phyloP scores from a whole-genome alignment of 2,888 invertebrate genomes.

The Allygus modestus region DNA sequence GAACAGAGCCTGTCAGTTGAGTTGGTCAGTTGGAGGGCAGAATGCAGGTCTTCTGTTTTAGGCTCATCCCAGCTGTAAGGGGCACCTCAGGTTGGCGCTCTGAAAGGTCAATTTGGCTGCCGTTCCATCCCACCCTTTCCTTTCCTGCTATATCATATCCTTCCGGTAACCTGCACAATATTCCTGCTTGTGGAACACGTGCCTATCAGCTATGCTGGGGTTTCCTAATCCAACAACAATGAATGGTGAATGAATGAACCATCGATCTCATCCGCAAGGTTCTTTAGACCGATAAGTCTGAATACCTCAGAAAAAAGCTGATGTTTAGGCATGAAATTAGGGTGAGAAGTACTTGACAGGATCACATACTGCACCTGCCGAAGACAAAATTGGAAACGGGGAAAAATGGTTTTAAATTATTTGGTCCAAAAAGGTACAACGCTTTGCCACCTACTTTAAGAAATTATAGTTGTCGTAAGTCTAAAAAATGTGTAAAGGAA shows the following conservation, averaged over 20 bases:
- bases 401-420: not conserved
- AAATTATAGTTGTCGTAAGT: not conserved
- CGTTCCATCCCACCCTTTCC: too few species aligned
- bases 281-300: not conserved
- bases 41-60: too few species aligned
- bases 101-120: too few species aligned
- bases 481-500: not conserved
- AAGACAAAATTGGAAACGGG: not conserved
- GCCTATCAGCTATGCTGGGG: too few species aligned
- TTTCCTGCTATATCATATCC: too few species aligned
- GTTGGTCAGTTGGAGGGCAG: too few species aligned
- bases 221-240: too few species aligned
- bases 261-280: not conserved
- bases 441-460: constrained; percentile 23
- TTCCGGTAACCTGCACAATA: too few species aligned
- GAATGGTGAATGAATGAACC: not conserved
- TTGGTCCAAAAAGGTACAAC: not conserved
- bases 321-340: not conserved
- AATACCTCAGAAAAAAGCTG: constrained; percentile 34
- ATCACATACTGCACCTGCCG: not conserved
- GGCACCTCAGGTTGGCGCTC: too few species aligned
- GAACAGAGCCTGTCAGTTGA: not conserved
- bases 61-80: too few species aligned
- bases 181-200: too few species aligned
- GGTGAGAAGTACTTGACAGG: constrained; percentile 2